A percentile compares a stretch with the other conserved stretches of the same genome.
phyloP scores from a whole-genome alignment of 2,113 vertebrate genomes.

The Potamarius usumacintae region DNA sequence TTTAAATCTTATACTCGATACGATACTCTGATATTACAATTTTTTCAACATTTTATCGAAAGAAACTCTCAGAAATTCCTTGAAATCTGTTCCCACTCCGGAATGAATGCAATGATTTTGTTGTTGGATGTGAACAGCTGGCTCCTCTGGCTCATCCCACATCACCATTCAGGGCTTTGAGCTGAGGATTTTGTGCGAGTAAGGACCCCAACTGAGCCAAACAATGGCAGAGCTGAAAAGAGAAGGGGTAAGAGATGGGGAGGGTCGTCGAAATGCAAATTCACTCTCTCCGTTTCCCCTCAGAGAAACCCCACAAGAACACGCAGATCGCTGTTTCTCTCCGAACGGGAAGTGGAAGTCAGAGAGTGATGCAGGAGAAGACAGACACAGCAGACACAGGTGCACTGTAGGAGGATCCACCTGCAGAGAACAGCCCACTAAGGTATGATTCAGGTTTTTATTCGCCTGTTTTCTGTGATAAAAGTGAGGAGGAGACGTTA shows the following conservation, averaged over 20 bases:
- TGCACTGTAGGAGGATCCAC: conserved; percentile 3
- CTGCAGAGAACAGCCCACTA: background rate
- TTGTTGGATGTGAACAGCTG: conserved; percentile 37
- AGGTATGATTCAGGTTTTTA: conserved; percentile 1
- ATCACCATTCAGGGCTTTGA: conserved; percentile 36
- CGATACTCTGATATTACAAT: background rate
- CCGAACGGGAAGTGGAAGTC: conserved; percentile 40
- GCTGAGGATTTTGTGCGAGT: conserved; percentile 74
- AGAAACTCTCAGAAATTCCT: background rate
- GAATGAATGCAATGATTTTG: conserved; percentile 27
- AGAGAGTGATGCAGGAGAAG: conserved; percentile 26
- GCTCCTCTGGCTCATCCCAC: conserved; percentile 32
- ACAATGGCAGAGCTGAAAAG: conserved; percentile 75
- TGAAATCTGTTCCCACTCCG: conserved; percentile 6
- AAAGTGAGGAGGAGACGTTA: background rate
- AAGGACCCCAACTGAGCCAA: conserved; percentile 71
- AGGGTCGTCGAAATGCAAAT: conserved; percentile 78
- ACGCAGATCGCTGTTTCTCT: conserved; percentile 61
- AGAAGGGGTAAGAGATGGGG: conserved; percentile 62
- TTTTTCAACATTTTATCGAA: background rate
- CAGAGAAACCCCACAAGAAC: conserved; percentile 60
- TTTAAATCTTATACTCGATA: background rate
- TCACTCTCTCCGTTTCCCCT: conserved; percentile 67
- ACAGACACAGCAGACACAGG: conserved; percentile 29
- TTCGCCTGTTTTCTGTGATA: background rate